Conservation (phyloP, 2,113 vertebrate species). For the Pedetes capensis region DNA sequence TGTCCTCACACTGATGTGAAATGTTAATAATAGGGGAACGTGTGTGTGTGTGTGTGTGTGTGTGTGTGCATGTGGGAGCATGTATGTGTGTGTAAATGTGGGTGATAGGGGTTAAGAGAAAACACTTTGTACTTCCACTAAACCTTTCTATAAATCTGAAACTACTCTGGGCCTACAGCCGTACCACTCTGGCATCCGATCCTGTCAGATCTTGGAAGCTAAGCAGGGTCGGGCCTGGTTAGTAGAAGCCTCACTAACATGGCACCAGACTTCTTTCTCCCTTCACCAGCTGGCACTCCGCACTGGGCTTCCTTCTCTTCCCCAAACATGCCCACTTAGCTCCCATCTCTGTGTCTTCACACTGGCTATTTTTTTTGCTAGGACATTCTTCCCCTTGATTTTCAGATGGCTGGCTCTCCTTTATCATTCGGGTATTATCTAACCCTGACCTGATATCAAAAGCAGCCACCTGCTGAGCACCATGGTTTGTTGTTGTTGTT, state of each 20-base stretch:
- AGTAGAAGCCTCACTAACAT: background rate
- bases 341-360: background rate
- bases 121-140: background rate
- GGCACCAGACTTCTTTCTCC: background rate
- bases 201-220: too few relatives aligned
- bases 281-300: background rate
- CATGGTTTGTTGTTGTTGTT: too few relatives aligned
- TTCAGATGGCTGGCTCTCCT: background rate
- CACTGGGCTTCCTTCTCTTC: background rate
- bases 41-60: background rate
- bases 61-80: background rate
- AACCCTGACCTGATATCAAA: too few relatives aligned
- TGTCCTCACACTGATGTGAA: background rate
- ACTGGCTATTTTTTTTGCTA: background rate
- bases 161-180: background rate
- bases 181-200: too few relatives aligned
- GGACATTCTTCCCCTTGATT: background rate
- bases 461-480: too few relatives aligned
- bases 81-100: background rate
- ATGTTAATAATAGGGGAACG: background rate
- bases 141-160: constrained; percentile 20
- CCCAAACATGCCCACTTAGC: background rate
- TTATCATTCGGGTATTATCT: background rate
- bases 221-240: too few relatives aligned
- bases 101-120: background rate